Evolutionary conservation across 2,888 invertebrate genomes (phyloP), one percentile per base, ranked within the genome.

Genomic region (Heteropelma amictum): DNA sequence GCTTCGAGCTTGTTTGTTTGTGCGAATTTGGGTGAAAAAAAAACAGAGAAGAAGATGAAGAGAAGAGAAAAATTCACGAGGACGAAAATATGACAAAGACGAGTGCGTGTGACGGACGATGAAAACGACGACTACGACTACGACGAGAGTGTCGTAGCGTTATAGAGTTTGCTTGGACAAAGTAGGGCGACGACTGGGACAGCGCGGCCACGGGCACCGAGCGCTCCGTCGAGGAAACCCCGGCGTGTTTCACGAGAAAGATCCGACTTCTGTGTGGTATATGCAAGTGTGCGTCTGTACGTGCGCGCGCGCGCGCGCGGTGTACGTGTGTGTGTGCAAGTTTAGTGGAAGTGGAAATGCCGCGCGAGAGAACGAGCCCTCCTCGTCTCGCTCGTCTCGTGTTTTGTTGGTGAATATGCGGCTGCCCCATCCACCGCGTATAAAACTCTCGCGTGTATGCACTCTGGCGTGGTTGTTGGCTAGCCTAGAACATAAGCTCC

Each of bases 151-250:
- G 81, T 83, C 79, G 82, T 81, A 81, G 45, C 40, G 54, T 51
- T 47, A 19, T 81, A 81, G 83, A 86, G 86, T 86, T 86, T 82
- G 87, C 87, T 86, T 87, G 80, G 85, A 86, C 86, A 86, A 87
- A 87, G 88, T 87, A 87, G 87, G 87, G 86, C 87, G 88, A 87
- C 86, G 87, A 89, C 89, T 89, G 88, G 87, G 87, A 87, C 88
- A 85, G 35, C 45, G 86, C 88, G 88, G 86, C 86, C 83, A 86
- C 87, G 86, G 86, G 86, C 87, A 86, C 84, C 79, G 64, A 64
- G 77, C 40, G 79, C 86, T 86, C 86, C 83, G 85, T 82, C 84
- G 82, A 81, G 83, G 84, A 84, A 82, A 80, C 79, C 82, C 82
- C 79, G 82, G 82, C 71, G 82, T 68, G 72, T 81, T 81, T n/a